Conservation (phyloP, 53 echinoderm and acorn worm species). For the Paelopatides confundens region DNA sequence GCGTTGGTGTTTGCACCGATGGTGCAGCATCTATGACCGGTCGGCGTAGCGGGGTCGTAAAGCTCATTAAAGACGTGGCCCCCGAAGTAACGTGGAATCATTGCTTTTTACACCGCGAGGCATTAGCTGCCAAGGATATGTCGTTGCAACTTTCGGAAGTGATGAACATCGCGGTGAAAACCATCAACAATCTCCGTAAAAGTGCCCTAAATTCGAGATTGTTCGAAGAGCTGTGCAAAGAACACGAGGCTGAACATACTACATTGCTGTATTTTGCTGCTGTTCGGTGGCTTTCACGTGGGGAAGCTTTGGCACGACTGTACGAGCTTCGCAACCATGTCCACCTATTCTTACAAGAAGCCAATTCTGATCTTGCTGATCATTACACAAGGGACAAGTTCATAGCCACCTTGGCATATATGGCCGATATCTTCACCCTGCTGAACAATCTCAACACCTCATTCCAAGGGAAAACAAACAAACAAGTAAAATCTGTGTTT, state of each 20-base stretch:
- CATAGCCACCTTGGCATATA: slow-evolving; percentile 28
- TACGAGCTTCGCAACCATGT: slow-evolving; percentile 36
- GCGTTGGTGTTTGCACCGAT: slow-evolving; percentile 42
- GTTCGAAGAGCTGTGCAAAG: slow-evolving; percentile 15
- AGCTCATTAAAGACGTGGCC: slow-evolving; percentile 31
- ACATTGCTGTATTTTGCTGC: slow-evolving; percentile 35
- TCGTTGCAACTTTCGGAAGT: neutral
- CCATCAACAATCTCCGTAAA: slow-evolving; percentile 5
- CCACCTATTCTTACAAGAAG: neutral
- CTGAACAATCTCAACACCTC: slow-evolving; percentile 30
- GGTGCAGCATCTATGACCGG: slow-evolving; percentile 41
- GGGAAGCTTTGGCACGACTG: slow-evolving; percentile 4
- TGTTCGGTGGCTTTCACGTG: slow-evolving; percentile 39
- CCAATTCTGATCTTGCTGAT: slow-evolving; percentile 9
- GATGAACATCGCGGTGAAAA: slow-evolving; percentile 48
- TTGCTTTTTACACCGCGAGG: slow-evolving; percentile 27
- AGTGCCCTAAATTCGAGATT: slow-evolving; percentile 16
- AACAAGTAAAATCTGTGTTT: slow-evolving; percentile 21
- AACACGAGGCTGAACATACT: slow-evolving; percentile 32
- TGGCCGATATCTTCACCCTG: slow-evolving; percentile 33
- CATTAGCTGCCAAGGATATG: slow-evolving; percentile 31
- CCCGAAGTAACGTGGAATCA: slow-evolving; percentile 23
- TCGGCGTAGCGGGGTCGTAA: neutral
- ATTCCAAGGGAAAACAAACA: neutral
- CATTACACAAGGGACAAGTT: slow-evolving; percentile 5